phyloP scores from a whole-genome alignment of 2,797 vertebrate species.

The Sus cebifrons region DNA sequence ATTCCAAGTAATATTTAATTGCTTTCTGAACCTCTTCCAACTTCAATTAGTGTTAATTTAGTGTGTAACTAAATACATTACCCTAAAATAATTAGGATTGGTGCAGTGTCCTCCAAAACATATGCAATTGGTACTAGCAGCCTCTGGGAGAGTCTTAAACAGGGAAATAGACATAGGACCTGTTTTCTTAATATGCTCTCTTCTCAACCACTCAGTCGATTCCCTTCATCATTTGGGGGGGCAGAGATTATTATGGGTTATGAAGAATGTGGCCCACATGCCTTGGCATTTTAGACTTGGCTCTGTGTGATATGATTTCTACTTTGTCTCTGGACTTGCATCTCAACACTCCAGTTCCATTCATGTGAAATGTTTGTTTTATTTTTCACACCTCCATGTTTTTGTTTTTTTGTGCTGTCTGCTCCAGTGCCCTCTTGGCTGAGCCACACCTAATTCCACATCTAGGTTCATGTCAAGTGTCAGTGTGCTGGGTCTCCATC shows the following conservation, averaged over 20 bases:
- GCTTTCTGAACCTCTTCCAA: constrained; percentile 82
- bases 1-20: constrained; percentile 84
- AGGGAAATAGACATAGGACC: constrained; percentile 32
- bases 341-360: neutral
- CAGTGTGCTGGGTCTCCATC: neutral
- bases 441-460: neutral
- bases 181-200: neutral
- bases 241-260: neutral
- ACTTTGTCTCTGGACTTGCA: neutral
- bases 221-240: neutral
- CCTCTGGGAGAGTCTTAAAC: constrained; percentile 41
- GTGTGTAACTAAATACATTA: constrained; percentile 81
- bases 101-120: constrained; percentile 70
- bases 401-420: neutral
- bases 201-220: neutral
- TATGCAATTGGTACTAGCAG: constrained; percentile 64
- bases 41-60: constrained; percentile 83
- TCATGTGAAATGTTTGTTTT: neutral
- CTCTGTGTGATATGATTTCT: neutral
- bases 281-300: neutral
- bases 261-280: neutral
- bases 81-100: constrained; percentile 81
- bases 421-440: neutral
- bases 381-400: neutral
- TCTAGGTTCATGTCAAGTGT: neutral